Evolutionary conservation across 1,140 invertebrate genomes (phyloP).

Genomic region (Varroa destructor): DNA sequence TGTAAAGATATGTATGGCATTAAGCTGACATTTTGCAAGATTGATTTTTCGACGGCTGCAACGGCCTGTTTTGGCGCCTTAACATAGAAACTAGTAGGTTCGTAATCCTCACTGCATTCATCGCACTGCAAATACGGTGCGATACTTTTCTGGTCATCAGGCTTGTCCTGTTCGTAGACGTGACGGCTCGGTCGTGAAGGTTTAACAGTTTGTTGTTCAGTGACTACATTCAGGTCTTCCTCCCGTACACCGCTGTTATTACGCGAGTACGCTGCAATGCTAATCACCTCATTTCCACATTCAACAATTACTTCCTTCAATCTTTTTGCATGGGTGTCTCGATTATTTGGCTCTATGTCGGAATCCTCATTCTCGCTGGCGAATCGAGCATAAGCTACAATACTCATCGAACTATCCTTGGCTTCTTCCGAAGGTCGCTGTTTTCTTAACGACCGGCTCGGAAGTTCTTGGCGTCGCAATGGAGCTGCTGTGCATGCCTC

Average conservation of each 20-base stretch:
- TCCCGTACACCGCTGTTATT: not conserved
- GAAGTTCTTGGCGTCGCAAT: not conserved
- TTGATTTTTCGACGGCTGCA: not conserved
- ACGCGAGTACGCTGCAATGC: conserved; percentile 16
- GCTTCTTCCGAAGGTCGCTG: not conserved
- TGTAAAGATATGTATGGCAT: conserved; percentile 11
- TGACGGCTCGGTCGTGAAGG: not conserved
- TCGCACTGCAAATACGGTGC: conserved; percentile 1
- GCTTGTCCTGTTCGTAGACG: not conserved
- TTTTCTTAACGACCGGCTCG: not conserved
- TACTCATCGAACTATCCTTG: not conserved
- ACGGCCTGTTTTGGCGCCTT: not conserved
- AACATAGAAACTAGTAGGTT: not conserved
- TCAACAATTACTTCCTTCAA: conserved; percentile 14
- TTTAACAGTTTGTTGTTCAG: not conserved
- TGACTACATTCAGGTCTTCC: not conserved
- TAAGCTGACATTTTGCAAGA: not conserved
- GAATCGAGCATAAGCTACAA: not conserved
- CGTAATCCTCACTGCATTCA: not conserved
- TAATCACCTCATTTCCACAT: conserved; percentile 21
- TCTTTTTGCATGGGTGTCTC: not conserved
- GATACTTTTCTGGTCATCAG: conserved; percentile 2
- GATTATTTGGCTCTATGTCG: not conserved
- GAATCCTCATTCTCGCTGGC: conserved; percentile 20
- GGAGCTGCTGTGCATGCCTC: not conserved